These are phyloP conservation scores for Heterochromis multidens DNA, from an alignment of 2,113 vertebrate genomes.

Conservation along the genomic window DNA sequence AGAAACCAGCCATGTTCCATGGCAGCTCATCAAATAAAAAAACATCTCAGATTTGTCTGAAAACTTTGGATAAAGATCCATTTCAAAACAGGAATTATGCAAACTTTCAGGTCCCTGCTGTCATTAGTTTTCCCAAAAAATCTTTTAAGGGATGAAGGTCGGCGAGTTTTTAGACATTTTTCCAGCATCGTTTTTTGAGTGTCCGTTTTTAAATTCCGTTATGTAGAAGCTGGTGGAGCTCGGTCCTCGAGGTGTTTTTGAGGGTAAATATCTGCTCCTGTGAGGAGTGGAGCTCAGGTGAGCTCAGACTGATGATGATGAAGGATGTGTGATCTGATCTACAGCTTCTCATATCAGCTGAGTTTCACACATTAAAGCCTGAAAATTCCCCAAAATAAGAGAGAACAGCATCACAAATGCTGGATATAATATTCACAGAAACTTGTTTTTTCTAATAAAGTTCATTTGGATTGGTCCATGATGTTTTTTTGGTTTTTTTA, in stretches of 20 bases:
- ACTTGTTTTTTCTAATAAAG: background rate
- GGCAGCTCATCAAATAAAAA: fast-evolving
- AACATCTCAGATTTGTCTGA: background rate
- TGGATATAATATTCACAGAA: background rate
- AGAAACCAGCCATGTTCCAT: background rate
- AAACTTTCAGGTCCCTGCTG: fast-evolving
- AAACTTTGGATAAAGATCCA: background rate
- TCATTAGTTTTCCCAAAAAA: background rate
- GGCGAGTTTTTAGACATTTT: fast-evolving
- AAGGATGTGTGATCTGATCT: background rate
- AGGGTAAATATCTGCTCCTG: no score
- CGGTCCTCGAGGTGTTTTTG: no score
- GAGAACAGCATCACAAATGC: background rate
- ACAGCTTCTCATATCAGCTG: background rate
- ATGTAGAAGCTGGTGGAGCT: fast-evolving
- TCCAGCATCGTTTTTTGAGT: background rate
- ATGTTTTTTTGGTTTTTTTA: background rate
- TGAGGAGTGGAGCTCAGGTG: no score
- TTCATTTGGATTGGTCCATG: background rate
- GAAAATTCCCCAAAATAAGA: background rate
- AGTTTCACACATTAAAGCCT: background rate
- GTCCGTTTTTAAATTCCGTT: no score
- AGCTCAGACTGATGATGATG: background rate
- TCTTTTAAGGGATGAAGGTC: background rate
- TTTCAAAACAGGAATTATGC: background rate